Evolutionary conservation across 2,113 vertebrate species (phyloP).

Genomic region (Siphamia tubifer): DNA sequence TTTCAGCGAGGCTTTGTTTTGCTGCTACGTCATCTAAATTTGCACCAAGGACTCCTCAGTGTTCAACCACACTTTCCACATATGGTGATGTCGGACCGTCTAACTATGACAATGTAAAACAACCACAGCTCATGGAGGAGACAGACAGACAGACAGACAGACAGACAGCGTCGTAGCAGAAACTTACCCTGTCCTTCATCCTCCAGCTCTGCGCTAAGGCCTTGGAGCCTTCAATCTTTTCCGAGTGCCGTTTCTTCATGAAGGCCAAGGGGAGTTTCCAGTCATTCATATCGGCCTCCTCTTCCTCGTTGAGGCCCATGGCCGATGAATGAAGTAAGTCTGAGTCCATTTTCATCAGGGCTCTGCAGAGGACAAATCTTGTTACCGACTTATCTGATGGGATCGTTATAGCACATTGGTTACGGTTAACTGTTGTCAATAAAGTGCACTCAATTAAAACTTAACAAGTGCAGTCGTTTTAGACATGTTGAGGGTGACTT

Average conservation of each 20-base stretch:
- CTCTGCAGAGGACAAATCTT: constrained; percentile 29
- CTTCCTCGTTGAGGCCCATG: constrained; percentile 88
- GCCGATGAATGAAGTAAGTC: constrained; percentile 87
- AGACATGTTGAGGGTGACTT: no score
- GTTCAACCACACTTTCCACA: no score
- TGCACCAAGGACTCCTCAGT: no score
- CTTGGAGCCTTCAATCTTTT: constrained; percentile 98
- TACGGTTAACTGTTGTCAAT: no score
- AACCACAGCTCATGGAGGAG: background rate
- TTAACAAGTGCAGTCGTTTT: no score
- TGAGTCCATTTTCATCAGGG: constrained; percentile 80
- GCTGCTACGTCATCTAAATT: no score
- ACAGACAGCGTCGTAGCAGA: background rate
- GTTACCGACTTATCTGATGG: background rate
- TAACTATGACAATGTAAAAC: no score
- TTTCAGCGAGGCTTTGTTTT: no score
- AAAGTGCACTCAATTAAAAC: no score
- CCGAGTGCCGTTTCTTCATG: constrained; percentile 97
- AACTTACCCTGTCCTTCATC: constrained; percentile 96
- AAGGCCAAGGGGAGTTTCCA: constrained; percentile 93
- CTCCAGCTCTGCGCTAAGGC: constrained; percentile 97
- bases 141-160: background rate
- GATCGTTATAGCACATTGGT: background rate
- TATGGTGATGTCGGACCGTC: no score
- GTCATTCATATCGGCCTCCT: constrained; percentile 90